phyloP scores from a whole-genome alignment of 2,888 invertebrate species.

The Epinotia bilunana region DNA sequence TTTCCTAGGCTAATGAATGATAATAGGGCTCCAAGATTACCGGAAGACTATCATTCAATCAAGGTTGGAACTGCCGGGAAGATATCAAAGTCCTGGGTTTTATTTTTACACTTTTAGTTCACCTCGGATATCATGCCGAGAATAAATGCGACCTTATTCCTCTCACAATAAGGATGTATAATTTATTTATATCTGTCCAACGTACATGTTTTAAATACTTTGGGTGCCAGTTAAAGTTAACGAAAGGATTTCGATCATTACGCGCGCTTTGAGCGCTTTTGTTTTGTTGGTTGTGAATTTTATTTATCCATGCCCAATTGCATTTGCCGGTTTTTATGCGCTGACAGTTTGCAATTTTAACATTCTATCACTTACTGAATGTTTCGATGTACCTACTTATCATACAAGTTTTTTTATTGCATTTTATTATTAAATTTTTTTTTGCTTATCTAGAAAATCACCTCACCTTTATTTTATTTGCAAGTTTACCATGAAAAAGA shows the following conservation, averaged over 20 bases:
- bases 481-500: no score
- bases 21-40: constrained; percentile 44
- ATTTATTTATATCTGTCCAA: neutral
- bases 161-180: neutral
- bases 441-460: no score
- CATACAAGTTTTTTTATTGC: neutral
- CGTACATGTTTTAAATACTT: constrained; percentile 3
- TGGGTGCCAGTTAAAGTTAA: constrained; percentile 3
- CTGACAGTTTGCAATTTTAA: constrained; percentile 2
- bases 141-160: neutral
- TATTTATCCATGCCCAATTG: no score
- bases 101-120: neutral
- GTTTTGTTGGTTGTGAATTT: constrained; percentile 22
- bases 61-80: constrained; percentile 50
- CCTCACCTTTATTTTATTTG: no score
- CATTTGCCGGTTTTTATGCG: neutral
- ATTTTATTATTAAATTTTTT: no score
- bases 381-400: neutral
- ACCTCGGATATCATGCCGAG: neutral
- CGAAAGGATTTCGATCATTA: constrained; percentile 40
- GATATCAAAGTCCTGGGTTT: constrained; percentile 3
- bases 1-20: constrained; percentile 4
- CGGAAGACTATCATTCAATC: constrained; percentile 45
- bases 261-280: neutral
- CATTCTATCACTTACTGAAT: no score